Evolutionary conservation across 1,140 invertebrate genomes (phyloP).

Genomic region (Anagrus nilaparvatae): DNA sequence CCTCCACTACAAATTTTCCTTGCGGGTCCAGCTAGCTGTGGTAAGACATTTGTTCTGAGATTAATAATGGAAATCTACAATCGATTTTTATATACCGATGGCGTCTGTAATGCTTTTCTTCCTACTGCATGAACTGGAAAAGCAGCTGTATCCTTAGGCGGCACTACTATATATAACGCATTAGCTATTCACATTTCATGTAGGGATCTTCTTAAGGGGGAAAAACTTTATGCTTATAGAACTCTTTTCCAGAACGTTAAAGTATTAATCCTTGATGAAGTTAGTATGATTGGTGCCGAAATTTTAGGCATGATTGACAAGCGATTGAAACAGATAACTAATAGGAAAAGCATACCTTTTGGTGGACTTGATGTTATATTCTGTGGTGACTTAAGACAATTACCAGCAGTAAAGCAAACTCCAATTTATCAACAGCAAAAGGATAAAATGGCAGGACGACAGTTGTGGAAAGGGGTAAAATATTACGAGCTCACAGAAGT

Average conservation of each 20-base stretch:
- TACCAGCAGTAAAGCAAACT: conserved; percentile 17
- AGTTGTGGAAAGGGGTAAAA: conserved; percentile 16
- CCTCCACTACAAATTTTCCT: conserved; percentile 28
- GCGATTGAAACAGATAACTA: conserved; percentile 25
- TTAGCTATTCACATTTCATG: not conserved
- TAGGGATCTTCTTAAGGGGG: not conserved
- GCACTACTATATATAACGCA: conserved; percentile 28
- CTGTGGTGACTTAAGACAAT: conserved; percentile 20
- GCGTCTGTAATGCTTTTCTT: conserved; percentile 23
- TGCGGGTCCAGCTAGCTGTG: conserved; percentile 25
- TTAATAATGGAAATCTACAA: conserved; percentile 25
- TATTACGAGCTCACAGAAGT: conserved; percentile 22
- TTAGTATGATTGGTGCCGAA: conserved; percentile 27
- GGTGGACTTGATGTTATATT: conserved; percentile 18
- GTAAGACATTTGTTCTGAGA: conserved; percentile 24
- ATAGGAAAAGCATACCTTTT: conserved; percentile 13
- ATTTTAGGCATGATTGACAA: conserved; percentile 20
- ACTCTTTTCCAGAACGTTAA: conserved; percentile 15
- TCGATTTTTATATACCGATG: conserved; percentile 10
- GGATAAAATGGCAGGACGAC: conserved; percentile 8
- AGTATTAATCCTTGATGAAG: conserved; percentile 31
- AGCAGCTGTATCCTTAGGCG: conserved; percentile 28
- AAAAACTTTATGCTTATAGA: not conserved
- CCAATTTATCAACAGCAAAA: conserved; percentile 12
- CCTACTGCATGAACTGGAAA: conserved; percentile 32